Evolutionary conservation across 2,888 invertebrate species (phyloP).

Genomic region (Eilema sororculum): DNA sequence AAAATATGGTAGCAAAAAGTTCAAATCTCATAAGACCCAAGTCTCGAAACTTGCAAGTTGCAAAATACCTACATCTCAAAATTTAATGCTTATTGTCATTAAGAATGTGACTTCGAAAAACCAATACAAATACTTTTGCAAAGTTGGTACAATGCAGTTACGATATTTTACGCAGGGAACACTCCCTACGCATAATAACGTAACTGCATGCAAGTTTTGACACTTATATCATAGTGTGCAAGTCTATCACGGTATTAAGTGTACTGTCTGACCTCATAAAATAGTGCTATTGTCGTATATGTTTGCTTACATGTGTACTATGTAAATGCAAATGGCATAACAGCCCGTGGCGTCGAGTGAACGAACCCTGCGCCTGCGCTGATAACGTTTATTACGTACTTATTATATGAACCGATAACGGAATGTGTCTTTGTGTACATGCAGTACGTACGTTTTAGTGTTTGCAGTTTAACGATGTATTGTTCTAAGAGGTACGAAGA

Average conservation of each 20-base stretch:
- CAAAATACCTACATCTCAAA: too few relatives aligned
- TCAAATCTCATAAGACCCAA: too few relatives aligned
- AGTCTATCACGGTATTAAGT: not conserved
- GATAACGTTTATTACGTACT: constrained; percentile 55
- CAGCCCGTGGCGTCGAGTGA: constrained; percentile 35
- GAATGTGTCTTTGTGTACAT: constrained; percentile 47
- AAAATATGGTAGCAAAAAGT: too few relatives aligned
- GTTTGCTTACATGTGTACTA: not conserved
- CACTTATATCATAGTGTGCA: not conserved
- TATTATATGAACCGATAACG: constrained; percentile 46
- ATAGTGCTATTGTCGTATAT: not conserved
- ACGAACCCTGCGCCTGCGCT: constrained; percentile 52
- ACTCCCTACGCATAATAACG: too few relatives aligned
- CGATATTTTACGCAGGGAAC: not conserved
- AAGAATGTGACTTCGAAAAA: not conserved
- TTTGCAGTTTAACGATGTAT: constrained; percentile 6
- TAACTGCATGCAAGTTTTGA: too few relatives aligned
- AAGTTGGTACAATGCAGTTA: not conserved
- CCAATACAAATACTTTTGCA: not conserved
- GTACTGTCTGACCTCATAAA: not conserved
- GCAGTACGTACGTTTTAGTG: constrained; percentile 16
- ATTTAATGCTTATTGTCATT: too few relatives aligned
- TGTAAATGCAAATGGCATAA: constrained; percentile 16
- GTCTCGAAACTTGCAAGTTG: too few relatives aligned
- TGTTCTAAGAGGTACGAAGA: constrained; percentile 14